phyloP scores from a whole-genome alignment of 1,140 invertebrate genomes.

The Megathymus violae region DNA sequence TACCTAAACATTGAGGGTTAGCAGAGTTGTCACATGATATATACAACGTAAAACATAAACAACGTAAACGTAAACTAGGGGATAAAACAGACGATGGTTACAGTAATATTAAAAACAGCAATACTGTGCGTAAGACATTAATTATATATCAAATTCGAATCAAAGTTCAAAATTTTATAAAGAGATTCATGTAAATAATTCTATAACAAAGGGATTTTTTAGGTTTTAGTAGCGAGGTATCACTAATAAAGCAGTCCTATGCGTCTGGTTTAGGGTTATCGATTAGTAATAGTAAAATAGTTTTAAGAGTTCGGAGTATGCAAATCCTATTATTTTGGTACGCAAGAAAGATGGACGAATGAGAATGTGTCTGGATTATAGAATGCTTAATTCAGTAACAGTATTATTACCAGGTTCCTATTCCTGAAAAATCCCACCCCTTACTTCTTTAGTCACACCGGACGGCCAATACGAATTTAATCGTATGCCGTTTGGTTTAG shows the following conservation, averaged over 20 bases:
- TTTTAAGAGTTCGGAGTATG: slow-evolving; percentile 26
- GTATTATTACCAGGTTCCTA: neutral
- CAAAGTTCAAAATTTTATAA: slow-evolving; percentile 10
- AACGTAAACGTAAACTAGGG: no score
- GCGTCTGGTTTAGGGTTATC: slow-evolving; percentile 9
- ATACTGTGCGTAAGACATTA: neutral
- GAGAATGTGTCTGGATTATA: neutral
- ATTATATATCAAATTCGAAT: neutral
- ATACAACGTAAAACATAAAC: no score
- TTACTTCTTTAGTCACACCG: neutral
- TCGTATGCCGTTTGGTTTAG: neutral
- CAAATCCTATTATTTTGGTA: neutral
- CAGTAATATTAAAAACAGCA: neutral
- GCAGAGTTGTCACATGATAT: no score
- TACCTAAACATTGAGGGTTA: no score
- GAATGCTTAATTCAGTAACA: neutral
- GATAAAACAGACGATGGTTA: neutral
- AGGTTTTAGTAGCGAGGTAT: slow-evolving; percentile 39
- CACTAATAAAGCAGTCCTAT: slow-evolving; percentile 20
- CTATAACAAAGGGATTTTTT: slow-evolving; percentile 22
- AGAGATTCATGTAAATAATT: neutral
- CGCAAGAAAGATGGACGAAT: neutral
- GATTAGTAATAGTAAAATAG: neutral
- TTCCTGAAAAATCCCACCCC: neutral
- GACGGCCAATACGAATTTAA: slow-evolving; percentile 15